Conservation (phyloP, 2,888 invertebrate species). For the Mythimna ferrago region DNA sequence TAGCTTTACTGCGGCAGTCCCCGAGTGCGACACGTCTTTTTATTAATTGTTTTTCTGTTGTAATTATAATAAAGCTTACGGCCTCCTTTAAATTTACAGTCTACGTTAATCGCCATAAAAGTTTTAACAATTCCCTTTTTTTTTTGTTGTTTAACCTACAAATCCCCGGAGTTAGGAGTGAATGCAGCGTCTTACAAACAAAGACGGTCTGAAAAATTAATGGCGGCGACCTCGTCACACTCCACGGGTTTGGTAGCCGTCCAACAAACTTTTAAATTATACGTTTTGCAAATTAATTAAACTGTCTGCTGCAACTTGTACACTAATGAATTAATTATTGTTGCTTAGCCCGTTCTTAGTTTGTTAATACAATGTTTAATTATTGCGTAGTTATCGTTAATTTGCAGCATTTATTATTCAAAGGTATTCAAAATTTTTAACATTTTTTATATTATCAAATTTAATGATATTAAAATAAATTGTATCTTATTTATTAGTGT, state of each 20-base stretch:
- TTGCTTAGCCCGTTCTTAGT: constrained; percentile 9
- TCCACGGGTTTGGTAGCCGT: constrained; percentile 65
- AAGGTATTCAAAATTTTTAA: too few relatives aligned
- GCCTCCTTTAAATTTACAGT: background rate
- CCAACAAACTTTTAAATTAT: constrained; percentile 72
- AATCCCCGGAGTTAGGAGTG: constrained; percentile 9
- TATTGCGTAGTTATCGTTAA: background rate
- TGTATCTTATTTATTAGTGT: too few relatives aligned
- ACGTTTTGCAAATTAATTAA: constrained; percentile 77
- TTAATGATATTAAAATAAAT: too few relatives aligned
- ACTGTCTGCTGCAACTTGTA: constrained; percentile 71
- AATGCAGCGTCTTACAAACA: constrained; percentile 45
- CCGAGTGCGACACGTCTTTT: too few relatives aligned
- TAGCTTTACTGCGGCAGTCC: too few relatives aligned
- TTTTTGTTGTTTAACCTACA: constrained; percentile 31
- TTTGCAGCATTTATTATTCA: background rate
- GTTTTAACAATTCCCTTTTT: constrained; percentile 9
- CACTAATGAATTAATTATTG: constrained; percentile 57
- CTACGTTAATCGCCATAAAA: constrained; percentile 12
- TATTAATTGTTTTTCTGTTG: background rate
- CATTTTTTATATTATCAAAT: too few relatives aligned
- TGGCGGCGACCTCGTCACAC: constrained; percentile 64
- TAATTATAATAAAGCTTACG: constrained; percentile 15
- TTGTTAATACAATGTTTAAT: constrained; percentile 29
- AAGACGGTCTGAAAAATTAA: constrained; percentile 65